These are phyloP conservation scores for Cheilosia vulpina DNA, from an alignment of 2,888 invertebrate species.

Conservation along the genomic window DNA sequence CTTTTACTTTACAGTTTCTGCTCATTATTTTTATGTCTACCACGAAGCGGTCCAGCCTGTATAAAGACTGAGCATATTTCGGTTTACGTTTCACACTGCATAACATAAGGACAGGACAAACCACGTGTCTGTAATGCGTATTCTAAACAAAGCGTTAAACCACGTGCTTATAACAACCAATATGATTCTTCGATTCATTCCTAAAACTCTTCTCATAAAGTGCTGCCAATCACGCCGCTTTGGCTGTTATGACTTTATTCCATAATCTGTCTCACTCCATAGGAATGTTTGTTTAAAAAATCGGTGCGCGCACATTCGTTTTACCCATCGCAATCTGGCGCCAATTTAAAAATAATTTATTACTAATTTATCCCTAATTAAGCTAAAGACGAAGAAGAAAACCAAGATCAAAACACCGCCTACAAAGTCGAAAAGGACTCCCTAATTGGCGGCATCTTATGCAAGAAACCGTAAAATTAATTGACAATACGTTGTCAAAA, in stretches of 20 bases:
- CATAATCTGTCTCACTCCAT: constrained; percentile 20
- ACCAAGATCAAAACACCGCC: constrained; percentile 28
- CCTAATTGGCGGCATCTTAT: constrained; percentile 72
- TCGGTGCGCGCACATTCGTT: constrained; percentile 11
- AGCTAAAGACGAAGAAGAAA: constrained; percentile 24
- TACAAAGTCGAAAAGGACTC: constrained; percentile 58
- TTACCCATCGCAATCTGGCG: constrained; percentile 49
- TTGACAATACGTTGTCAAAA: constrained; percentile 74
- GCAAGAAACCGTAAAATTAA: constrained; percentile 70
- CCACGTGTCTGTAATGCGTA: no score
- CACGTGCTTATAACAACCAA: no score
- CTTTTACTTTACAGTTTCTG: no score
- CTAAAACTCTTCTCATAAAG: neutral
- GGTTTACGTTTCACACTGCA: no score
- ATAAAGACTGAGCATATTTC: no score
- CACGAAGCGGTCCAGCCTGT: no score
- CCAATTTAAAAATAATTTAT: constrained; percentile 71
- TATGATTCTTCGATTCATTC: no score
- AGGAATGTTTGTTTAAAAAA: constrained; percentile 54
- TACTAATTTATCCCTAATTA: constrained; percentile 69
- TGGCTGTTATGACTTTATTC: no score
- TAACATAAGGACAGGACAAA: no score
- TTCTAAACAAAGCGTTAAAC: no score
- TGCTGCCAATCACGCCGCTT: neutral
- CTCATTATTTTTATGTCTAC: no score